These are phyloP conservation scores for Torymus tubicola DNA, from an alignment of 2,888 invertebrate species.

Conservation along the genomic window DNA sequence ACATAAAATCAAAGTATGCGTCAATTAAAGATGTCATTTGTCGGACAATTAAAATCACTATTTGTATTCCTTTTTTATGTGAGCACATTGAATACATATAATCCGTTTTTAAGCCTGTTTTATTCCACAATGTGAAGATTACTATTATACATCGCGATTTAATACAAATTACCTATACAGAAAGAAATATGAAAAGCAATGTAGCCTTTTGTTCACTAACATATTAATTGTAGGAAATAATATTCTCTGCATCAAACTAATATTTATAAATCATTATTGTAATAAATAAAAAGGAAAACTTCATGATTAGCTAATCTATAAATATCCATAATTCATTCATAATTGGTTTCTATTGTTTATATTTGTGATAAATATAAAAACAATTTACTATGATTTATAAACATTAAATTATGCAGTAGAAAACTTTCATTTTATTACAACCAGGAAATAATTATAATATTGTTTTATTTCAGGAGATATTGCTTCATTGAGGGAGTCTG, in stretches of 20 bases:
- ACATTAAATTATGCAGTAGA: conserved; percentile 18
- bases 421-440: conserved; percentile 1
- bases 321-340: no score
- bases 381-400: conserved; percentile 28
- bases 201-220: conserved; percentile 36
- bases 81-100: conserved; percentile 66
- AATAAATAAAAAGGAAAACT: no score
- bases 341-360: no score
- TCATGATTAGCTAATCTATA: no score
- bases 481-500: conserved; percentile 85
- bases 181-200: conserved; percentile 9
- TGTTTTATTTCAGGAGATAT: conserved; percentile 81
- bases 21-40: conserved; percentile 71
- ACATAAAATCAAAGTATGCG: conserved; percentile 70
- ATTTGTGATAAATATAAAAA: not conserved
- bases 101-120: conserved; percentile 63
- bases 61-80: conserved; percentile 67
- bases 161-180: conserved; percentile 41
- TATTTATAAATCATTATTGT: conserved; percentile 32
- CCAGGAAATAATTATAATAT: conserved; percentile 14
- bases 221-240: conserved; percentile 47
- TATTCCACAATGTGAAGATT: conserved; percentile 58
- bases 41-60: conserved; percentile 69
- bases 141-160: conserved; percentile 36
- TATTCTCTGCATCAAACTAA: conserved; percentile 27